phyloP scores from a whole-genome alignment of 2,888 invertebrate genomes.

The Erebia palarica region DNA sequence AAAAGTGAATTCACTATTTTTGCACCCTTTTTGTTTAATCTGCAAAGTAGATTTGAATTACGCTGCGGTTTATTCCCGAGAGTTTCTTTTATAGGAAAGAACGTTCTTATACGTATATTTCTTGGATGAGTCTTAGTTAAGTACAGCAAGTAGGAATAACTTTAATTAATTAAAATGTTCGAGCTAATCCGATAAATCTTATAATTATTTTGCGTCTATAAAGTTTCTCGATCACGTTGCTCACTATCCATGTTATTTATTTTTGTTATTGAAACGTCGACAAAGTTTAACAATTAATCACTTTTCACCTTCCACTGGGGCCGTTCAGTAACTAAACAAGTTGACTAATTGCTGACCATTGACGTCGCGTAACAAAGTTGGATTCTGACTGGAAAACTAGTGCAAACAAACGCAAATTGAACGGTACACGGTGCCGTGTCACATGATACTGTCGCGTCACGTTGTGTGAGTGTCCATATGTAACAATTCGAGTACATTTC shows the following conservation, averaged over 20 bases:
- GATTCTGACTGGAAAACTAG: slow-evolving; percentile 53
- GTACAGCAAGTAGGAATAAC: neutral
- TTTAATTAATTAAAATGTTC: slow-evolving; percentile 30
- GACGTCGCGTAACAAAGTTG: slow-evolving; percentile 52
- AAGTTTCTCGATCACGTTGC: slow-evolving; percentile 33
- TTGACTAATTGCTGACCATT: slow-evolving; percentile 66
- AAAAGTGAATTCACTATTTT: slow-evolving; percentile 57
- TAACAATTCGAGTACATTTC: neutral
- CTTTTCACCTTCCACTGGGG: slow-evolving; percentile 51
- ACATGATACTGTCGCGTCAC: slow-evolving; percentile 14
- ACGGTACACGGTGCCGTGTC: slow-evolving; percentile 19
- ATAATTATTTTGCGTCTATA: slow-evolving; percentile 26
- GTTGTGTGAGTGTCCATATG: neutral
- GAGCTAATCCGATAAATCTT: slow-evolving; percentile 30
- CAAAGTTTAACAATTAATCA: slow-evolving; percentile 62
- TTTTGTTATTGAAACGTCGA: slow-evolving; percentile 24
- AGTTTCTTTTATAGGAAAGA: slow-evolving; percentile 40
- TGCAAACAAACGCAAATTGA: slow-evolving; percentile 43
- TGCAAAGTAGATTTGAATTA: slow-evolving; percentile 59
- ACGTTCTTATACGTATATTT: neutral
- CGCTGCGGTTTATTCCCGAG: slow-evolving; percentile 44
- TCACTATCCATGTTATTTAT: slow-evolving; percentile 12
- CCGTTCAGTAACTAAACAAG: slow-evolving; percentile 60
- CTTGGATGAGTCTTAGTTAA: neutral
- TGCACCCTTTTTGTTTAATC: slow-evolving; percentile 63